Base-by-base conservation (phyloP, 1,140 invertebrate genomes). In the Lepidotrigona ventralis region DNA sequence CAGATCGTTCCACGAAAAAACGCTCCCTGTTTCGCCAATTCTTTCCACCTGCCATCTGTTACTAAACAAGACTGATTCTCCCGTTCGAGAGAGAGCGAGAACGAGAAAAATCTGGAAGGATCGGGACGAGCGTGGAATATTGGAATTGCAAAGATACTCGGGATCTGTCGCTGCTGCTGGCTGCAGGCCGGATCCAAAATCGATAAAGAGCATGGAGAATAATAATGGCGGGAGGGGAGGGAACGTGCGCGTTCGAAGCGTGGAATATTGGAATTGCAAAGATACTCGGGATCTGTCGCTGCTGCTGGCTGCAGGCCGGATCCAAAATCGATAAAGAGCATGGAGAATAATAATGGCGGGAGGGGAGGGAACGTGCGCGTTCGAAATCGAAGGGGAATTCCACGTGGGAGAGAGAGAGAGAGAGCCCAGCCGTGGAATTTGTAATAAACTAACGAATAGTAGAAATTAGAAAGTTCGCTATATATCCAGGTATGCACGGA, bases 381-480 rank as follows among this genome's bases (percentile, higher is more conserved):
- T 63, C 60, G n/a, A 54, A 54, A 5, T 63, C 60, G 53, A 54
- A 63, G 58, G 58, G 23, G n/a, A n/a, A 63, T 63, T 26, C 60
- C 60, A 63, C 60, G 60, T 26, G n/a, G n/a, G 60, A 17, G n/a
- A 2, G 17, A 5, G n/a, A n/a, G n/a, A n/a, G n/a, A n/a, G n/a
- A n/a, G n/a, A n/a, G n/a, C n/a, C 12, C 4, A 15, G 60, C 1
- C n/a, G 14, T 63, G 60, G 60, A 63, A 63, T 63, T 63, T 63
- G 60, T 26, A 63, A 63, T 63, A 63, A 63, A 63, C n/a, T 26
- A 63, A 63, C 60, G 60, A 63, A 63, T 63, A 46, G 60, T 63
- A 63, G 60, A 63, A 63, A 63, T 63, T 63, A 63, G 60, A 14
- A 1, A 63, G 12, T 63, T 26, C 5, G 60, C n/a, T 63, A 26